Evolutionary conservation across 1,140 invertebrate species (phyloP).

Genomic region (Euborellia annulipes): DNA sequence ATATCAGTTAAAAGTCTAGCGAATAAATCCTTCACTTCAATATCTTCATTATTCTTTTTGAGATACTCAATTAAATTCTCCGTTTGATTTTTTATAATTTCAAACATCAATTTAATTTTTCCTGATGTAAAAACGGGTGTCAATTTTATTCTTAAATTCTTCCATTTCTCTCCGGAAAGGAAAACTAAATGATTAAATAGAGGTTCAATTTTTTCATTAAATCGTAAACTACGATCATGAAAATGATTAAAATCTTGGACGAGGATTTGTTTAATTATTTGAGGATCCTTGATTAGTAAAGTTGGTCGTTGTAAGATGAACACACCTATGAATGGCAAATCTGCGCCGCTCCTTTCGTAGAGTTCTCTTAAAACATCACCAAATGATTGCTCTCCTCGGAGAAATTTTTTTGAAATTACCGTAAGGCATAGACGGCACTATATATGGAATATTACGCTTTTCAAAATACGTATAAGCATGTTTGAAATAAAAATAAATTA

Average conservation of each 20-base stretch:
- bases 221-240: conserved; percentile 11
- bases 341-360: not conserved
- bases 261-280: too few species aligned
- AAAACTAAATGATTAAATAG: conserved; percentile 7
- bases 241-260: too few species aligned
- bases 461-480: conserved; percentile 20
- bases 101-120: conserved; percentile 18
- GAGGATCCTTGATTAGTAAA: too few species aligned
- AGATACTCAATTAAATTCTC: not conserved
- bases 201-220: conserved; percentile 2
- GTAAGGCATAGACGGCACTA: conserved; percentile 15
- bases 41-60: not conserved
- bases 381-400: conserved; percentile 5
- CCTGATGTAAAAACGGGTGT: conserved; percentile 30
- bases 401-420: conserved; percentile 8
- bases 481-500: conserved; percentile 16
- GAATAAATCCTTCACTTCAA: conserved; percentile 8
- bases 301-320: too few species aligned
- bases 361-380: conserved; percentile 8
- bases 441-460: conserved; percentile 15
- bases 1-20: conserved; percentile 10
- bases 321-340: too few species aligned
- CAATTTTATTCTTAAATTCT: conserved; percentile 28
- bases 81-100: conserved; percentile 8
- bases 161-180: conserved; percentile 25